Base-by-base conservation (phyloP, 2,797 vertebrate species). In the Pipistrellus pygmaeus region DNA sequence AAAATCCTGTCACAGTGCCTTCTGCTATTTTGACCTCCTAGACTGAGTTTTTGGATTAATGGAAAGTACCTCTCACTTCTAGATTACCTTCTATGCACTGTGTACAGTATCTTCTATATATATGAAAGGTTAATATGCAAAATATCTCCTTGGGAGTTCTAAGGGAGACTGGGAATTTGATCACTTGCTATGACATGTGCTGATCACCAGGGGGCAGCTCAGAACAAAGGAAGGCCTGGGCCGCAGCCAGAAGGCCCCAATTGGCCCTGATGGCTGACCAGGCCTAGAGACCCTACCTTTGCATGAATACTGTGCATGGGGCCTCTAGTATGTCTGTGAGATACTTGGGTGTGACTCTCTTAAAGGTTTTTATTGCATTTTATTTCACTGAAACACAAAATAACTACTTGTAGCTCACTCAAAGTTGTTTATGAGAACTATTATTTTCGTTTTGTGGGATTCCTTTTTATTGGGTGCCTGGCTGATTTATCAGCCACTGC, bases 321-420 rank as follows among this genome's bases (percentile, higher is more conserved):
- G 25, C 27, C 60, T 62, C 60, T 62, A 3, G 12, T 30, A 62
- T 30, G 6, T 62, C 60, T 62, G 7, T 30, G 6, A 30, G 60
- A 62, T 62, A 30, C 60, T 64, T n/a, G 57, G 46, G 9, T 69
- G 5, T 8, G 23, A 53, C 21, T 68, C 23, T n/a, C 90, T 73
- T 44, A 64, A 68, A 76, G 20, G 48, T 66, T 75, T 71, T 71
- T 13, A 76, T 53, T 64, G 17, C 77, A 71, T 78, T 93, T 89
- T 62, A 48, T 93, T 90, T 32, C 14, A 71, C 9, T 10, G 44
- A 91, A 71, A 88, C 51, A 14, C 5, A 21, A 23, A 92, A 75
- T 60, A 66, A 48, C 30, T 44, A 88, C 13, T 27, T 81, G 55
- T 62, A 11, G 17, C 9, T 69, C 9, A 35, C 12, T 20, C 57